Evolutionary conservation across 2,797 vertebrate genomes (phyloP), one percentile per base, ranked within the genome.

Genomic region (Ambastaia sidthimunki): DNA sequence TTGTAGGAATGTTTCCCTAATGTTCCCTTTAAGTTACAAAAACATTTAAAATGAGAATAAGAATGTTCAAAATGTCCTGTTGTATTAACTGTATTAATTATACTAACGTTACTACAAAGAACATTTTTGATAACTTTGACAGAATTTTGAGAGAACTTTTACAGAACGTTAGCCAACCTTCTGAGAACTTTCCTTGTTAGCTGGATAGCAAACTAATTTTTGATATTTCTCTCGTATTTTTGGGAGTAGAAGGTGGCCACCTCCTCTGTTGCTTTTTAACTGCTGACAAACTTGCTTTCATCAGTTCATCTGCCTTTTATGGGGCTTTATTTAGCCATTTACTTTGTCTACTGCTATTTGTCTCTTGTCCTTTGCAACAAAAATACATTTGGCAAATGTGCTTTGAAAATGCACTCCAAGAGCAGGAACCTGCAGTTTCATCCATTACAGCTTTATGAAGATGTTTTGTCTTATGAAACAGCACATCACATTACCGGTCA

Each of bases 361-460:
- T 73, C 72, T 74, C 76, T 62, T 80, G 71, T 82, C 77, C 77
- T 75, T 71, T 66, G 31, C 50, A 59, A 76, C 71, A 54, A 52
- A 68, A 78, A 59, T 67, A 44, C 31, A 25, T 78, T 84, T 80
- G 68, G 82, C 80, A 73, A 76, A 85, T 80, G 74, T 71, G 55
- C 72, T 85, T 78, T 63, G 66, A 59, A 80, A 78, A 50, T 71
- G 41, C 52, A 75, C 23, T 60, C 63, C 34, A 12, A 60, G 59
- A 65, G 71, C 71, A 54, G 50, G 48, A 59, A 76, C 11, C 70
- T 37, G 23, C n/a, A 13, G 71, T 54, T 74, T 63, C n/a, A 67
- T 71, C 63, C 69, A 63, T 81, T 76, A 79, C 16, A 57, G 70
- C 37, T 69, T 59, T 63, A 57, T 47, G 23, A 81, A 83, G 48